These are phyloP conservation scores for Mythimna impura DNA, from an alignment of 2,888 invertebrate genomes.

Conservation along the genomic window DNA sequence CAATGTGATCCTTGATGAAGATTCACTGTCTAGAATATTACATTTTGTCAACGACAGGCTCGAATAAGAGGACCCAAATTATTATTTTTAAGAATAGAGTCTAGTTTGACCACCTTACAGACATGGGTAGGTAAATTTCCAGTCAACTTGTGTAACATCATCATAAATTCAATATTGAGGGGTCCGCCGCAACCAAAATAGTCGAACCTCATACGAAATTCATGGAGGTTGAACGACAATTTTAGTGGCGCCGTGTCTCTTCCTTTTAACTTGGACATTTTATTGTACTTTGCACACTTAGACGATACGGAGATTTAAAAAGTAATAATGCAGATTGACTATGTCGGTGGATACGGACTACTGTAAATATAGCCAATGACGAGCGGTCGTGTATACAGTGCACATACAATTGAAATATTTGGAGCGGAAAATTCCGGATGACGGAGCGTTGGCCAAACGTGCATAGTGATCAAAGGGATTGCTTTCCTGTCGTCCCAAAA, in stretches of 20 bases:
- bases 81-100: neutral
- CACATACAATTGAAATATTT: neutral
- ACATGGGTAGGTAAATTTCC: neutral
- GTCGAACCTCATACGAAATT: slow-evolving; percentile 22
- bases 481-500: neutral
- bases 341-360: neutral
- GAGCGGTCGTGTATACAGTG: neutral
- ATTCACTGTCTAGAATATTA: neutral
- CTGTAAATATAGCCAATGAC: neutral
- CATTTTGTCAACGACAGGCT: neutral
- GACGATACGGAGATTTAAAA: no score
- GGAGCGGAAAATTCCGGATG: neutral
- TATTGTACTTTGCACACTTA: neutral
- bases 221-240: neutral
- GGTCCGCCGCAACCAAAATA: slow-evolving; percentile 14
- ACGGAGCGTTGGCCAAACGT: neutral
- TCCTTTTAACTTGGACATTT: neutral
- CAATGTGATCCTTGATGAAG: neutral
- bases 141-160: neutral
- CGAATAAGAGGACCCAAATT: neutral
- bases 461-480: neutral
- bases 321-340: no score
- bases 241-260: neutral
- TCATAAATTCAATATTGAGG: slow-evolving; percentile 24
- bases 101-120: neutral